These are phyloP conservation scores for Lepidurus arcticus DNA, from an alignment of 1,140 invertebrate species.

Conservation along the genomic window DNA sequence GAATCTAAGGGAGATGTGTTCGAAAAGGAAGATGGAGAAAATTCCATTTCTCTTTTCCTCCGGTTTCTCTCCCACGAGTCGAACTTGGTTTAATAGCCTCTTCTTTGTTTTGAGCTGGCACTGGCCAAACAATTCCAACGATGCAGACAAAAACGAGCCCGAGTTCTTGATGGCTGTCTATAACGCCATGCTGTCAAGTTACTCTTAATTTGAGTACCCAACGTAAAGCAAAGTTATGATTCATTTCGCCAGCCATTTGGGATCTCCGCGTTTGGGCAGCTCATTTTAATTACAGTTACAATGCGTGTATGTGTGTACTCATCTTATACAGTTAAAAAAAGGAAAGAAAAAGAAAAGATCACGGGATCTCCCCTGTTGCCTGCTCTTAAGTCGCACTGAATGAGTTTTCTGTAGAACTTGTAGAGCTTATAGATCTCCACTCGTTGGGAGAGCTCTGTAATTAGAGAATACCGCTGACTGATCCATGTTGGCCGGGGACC, in stretches of 20 bases:
- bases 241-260: background rate
- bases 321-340: background rate
- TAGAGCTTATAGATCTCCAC: slow-evolving; percentile 19
- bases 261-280: background rate
- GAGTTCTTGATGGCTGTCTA: slow-evolving; percentile 7
- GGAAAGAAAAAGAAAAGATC: background rate
- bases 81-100: background rate
- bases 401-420: slow-evolving; percentile 22
- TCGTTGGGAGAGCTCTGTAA: slow-evolving; percentile 17
- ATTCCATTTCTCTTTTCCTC: background rate
- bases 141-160: slow-evolving; percentile 9
- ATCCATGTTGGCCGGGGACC: slow-evolving; percentile 18
- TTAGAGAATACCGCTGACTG: slow-evolving; percentile 21
- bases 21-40: background rate
- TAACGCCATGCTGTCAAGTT: slow-evolving; percentile 21
- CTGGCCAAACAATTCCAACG: slow-evolving; percentile 18
- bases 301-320: slow-evolving; percentile 21
- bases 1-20: too few relatives aligned
- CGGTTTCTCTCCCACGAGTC: background rate
- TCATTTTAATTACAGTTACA: slow-evolving; percentile 3
- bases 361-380: background rate
- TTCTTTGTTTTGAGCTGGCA: slow-evolving; percentile 17
- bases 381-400: background rate
- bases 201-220: slow-evolving; percentile 12
- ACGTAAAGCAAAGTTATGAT: slow-evolving; percentile 4